phyloP scores from a whole-genome alignment of 30 jellyfish, hydroid and myxozoan genomes.

The Aurelia coerulea region DNA sequence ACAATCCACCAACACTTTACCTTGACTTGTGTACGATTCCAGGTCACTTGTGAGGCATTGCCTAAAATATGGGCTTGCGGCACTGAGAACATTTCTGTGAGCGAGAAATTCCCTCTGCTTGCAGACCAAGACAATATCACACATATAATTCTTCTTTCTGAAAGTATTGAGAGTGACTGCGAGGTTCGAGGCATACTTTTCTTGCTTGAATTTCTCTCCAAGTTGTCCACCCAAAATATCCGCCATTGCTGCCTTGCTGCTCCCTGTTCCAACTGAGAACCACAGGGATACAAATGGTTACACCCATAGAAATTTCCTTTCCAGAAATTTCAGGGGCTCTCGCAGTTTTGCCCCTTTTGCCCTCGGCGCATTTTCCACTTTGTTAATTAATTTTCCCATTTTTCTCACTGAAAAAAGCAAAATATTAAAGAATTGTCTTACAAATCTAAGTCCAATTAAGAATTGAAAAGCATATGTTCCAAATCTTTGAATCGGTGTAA shows the following conservation, averaged over 20 bases:
- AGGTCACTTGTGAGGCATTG: slow-evolving; percentile 62
- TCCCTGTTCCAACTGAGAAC: neutral
- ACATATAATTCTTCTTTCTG: slow-evolving; percentile 82
- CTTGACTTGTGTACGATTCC: slow-evolving; percentile 70
- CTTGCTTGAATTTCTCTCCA: slow-evolving; percentile 83
- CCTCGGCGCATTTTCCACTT: too few species aligned
- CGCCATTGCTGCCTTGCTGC: slow-evolving; percentile 47
- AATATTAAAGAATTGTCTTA: too few species aligned
- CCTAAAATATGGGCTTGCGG: slow-evolving; percentile 92
- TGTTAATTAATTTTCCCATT: too few species aligned
- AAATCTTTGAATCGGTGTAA: too few species aligned
- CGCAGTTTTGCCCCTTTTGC: too few species aligned
- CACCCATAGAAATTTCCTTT: neutral
- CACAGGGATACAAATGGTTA: neutral
- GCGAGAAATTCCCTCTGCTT: slow-evolving; percentile 89
- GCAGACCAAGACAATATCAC: slow-evolving; percentile 85
- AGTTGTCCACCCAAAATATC: slow-evolving; percentile 47
- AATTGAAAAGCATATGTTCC: too few species aligned
- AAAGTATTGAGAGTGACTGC: slow-evolving; percentile 69
- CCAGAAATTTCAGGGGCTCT: too few species aligned
- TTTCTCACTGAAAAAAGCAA: too few species aligned
- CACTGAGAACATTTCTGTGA: slow-evolving; percentile 91
- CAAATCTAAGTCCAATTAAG: too few species aligned
- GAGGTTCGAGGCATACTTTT: slow-evolving; percentile 73
- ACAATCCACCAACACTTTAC: slow-evolving; percentile 5